Base-by-base conservation (phyloP, 1,140 invertebrate species). In the Diplogasteroides magnus region DNA sequence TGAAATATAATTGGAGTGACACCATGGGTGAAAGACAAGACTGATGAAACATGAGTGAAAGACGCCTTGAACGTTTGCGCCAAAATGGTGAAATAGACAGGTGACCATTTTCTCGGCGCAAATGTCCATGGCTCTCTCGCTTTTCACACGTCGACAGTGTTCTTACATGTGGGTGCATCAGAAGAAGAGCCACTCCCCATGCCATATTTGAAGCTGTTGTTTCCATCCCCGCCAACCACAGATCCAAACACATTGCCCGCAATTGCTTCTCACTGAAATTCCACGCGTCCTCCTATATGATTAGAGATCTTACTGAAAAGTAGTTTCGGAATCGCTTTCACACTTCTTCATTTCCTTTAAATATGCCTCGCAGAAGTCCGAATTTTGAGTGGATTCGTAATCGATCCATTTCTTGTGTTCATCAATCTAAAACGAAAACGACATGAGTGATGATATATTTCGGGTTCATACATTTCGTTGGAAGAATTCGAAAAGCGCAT, bases 191-290 rank as follows among this genome's bases (percentile, higher is more conserved):
- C 31, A 92, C 84, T 0, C 88, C 86, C 83, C 91, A 90, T 70
- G 89, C 87, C 2, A 92, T 77, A 0, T 89, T 88, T 31, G 86
- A 88, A 55, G 89, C 87, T 0, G 90, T 92, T 0, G 90, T 92
- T 64, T 87, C 85, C 31, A 77, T 73, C 31, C 80, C 80, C 65
- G 64, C 72, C 29, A 58, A 58, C 74, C 73, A 75, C 26, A 74
- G 26, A 32, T 76, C 74, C 0, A 68, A 19, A 31, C 76, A 66
- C 23, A 71, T 31, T 28, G 63, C 72, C 3, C 58, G 15, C 2
- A 74, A 31, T 37, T 74, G 73, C 11, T 55, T 58, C 32, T 48
- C 31, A 19, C 57, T 71, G 56, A 19, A 74, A 25, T 23, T 28
- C 0, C 0, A 72, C 2, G n/a, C 31, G 15, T 56, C 25, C 1